These are phyloP conservation scores for Edolisoma coerulescens DNA, from an alignment of 2,113 vertebrate genomes.

Conservation along the genomic window DNA sequence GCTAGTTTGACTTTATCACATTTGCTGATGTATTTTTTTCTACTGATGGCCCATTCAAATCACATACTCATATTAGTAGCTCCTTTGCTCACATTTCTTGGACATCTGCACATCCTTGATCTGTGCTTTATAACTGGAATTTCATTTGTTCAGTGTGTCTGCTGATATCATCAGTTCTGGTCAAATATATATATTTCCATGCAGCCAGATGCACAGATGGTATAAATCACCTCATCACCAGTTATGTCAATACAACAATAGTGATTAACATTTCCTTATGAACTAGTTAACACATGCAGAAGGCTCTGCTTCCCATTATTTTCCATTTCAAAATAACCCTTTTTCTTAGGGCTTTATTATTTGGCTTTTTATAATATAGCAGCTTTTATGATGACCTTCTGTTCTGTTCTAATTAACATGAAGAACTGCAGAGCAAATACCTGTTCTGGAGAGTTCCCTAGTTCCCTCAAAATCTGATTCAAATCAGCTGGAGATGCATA, in stretches of 20 bases:
- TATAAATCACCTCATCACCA: slow-evolving; percentile 22
- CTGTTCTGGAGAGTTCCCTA: slow-evolving; percentile 16
- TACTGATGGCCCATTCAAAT: neutral
- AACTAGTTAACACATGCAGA: neutral
- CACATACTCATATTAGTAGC: neutral
- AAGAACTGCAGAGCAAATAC: slow-evolving; percentile 37
- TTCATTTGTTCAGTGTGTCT: neutral
- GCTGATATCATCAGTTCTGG: slow-evolving; percentile 22
- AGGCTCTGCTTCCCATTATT: neutral
- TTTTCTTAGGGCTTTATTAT: neutral
- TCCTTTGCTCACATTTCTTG: neutral
- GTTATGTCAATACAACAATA: neutral
- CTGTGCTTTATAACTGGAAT: neutral
- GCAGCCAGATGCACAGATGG: slow-evolving; percentile 1
- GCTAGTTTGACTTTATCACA: neutral
- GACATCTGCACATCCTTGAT: neutral
- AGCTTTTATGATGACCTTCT: neutral
- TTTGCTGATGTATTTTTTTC: slow-evolving; percentile 8
- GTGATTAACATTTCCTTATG: neutral
- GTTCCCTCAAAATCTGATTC: slow-evolving; percentile 16
- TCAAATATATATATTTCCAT: neutral
- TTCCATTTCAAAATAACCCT: neutral
- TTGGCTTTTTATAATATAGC: neutral
- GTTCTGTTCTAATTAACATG: slow-evolving; percentile 2
- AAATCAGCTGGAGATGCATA: slow-evolving; percentile 38